A percentile compares a stretch with the other conserved stretches of the same genome.
phyloP scores from a whole-genome alignment of 2,797 vertebrate genomes.

The Cirrhinus mrigala region DNA sequence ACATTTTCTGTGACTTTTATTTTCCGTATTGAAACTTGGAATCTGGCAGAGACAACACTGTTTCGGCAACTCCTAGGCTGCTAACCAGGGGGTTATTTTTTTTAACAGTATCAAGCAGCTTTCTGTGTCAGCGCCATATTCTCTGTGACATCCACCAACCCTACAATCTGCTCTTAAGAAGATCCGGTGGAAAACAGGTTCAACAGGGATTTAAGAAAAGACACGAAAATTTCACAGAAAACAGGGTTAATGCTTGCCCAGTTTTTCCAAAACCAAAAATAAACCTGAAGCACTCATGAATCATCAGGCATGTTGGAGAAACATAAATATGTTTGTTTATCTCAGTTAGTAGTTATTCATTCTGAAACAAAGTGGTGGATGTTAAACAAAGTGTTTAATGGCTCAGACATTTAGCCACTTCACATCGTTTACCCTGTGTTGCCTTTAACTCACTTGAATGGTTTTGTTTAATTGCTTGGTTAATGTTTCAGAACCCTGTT shows the following conservation, averaged over 20 bases:
- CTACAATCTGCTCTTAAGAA: not conserved
- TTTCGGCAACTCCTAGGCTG: not conserved
- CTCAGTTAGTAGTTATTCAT: not conserved
- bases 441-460: not conserved
- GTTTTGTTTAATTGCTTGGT: not conserved
- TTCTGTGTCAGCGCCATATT: not conserved
- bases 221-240: not conserved
- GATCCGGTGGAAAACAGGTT: conserved; percentile 2
- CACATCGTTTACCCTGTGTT: not conserved
- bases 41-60: not conserved
- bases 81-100: not conserved
- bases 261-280: not conserved
- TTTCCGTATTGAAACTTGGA: not conserved
- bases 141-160: not conserved
- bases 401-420: not conserved
- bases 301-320: not conserved
- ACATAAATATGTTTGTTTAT: not conserved
- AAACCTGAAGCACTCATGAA: not conserved
- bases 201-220: not conserved
- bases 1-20: not conserved
- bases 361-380: not conserved
- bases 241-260: not conserved
- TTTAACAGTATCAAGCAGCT: not conserved
- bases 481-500: not conserved
- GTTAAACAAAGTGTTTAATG: not conserved